These are phyloP conservation scores for Neocrepidodera transversa DNA, from an alignment of 2,888 invertebrate genomes.

Conservation along the genomic window DNA sequence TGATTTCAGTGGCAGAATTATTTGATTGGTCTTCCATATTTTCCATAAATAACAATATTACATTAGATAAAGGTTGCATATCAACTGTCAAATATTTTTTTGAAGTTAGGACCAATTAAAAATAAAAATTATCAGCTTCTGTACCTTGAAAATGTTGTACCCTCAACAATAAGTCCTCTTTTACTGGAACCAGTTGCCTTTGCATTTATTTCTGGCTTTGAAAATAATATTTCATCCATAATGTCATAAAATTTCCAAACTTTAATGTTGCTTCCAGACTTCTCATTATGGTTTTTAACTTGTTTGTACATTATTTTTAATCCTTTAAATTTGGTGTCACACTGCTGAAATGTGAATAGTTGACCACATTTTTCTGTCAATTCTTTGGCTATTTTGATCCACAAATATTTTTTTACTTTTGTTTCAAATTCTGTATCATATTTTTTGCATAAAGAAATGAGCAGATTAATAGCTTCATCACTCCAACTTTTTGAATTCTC, in stretches of 20 bases:
- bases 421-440: slow-evolving; percentile 14
- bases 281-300: not conserved
- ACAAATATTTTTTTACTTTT: slow-evolving; percentile 17
- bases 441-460: slow-evolving; percentile 13
- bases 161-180: slow-evolving; percentile 3
- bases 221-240: slow-evolving; percentile 7
- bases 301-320: slow-evolving; percentile 12
- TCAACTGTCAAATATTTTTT: no score
- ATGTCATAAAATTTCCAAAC: slow-evolving; percentile 10
- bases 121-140: no score
- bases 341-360: slow-evolving; percentile 7
- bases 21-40: no score
- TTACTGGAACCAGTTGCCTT: slow-evolving; percentile 18
- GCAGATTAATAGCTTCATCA: not conserved
- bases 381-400: slow-evolving; percentile 14
- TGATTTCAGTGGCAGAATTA: no score
- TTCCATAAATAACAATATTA: no score
- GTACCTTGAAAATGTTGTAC: no score
- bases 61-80: no score
- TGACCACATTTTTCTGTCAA: slow-evolving; percentile 1
- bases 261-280: slow-evolving; percentile 1
- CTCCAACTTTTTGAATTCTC: slow-evolving; percentile 19
- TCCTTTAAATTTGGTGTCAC: slow-evolving; percentile 18
- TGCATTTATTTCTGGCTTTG: slow-evolving; percentile 27
- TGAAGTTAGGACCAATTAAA: no score